These are phyloP conservation scores for Halcyon leucocephala DNA, from an alignment of 2,797 vertebrate species.

Conservation along the genomic window DNA sequence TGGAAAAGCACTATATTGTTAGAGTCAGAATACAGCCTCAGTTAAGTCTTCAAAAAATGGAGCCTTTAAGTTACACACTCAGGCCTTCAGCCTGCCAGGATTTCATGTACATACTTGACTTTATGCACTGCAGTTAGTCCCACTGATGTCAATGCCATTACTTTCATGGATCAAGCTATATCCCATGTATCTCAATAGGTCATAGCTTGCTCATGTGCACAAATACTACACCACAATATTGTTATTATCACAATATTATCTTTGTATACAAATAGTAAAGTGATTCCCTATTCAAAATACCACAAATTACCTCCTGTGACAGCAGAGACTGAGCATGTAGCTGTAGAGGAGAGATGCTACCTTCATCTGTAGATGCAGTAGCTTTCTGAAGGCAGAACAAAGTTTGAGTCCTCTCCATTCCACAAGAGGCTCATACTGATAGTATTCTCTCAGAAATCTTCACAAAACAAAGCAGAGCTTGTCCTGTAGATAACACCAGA, in stretches of 20 bases:
- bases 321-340: neutral
- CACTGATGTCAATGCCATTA: neutral
- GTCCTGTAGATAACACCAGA: neutral
- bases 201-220: neutral
- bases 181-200: neutral
- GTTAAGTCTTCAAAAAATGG: neutral
- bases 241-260: neutral
- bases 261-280: neutral
- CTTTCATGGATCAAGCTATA: neutral
- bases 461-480: conserved; percentile 15
- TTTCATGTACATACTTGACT: neutral
- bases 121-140: neutral
- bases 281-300: neutral
- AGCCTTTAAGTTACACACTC: neutral
- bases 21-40: neutral
- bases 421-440: neutral
- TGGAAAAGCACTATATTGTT: neutral
- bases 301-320: neutral
- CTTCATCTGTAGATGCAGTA: neutral
- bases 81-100: neutral
- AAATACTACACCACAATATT: neutral
- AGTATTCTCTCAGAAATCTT: neutral
- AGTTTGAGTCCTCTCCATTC: neutral
- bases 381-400: neutral
- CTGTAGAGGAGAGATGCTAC: neutral